Evolutionary conservation across 2,888 invertebrate species (phyloP).

Genomic region (Tachystola acroxantha): DNA sequence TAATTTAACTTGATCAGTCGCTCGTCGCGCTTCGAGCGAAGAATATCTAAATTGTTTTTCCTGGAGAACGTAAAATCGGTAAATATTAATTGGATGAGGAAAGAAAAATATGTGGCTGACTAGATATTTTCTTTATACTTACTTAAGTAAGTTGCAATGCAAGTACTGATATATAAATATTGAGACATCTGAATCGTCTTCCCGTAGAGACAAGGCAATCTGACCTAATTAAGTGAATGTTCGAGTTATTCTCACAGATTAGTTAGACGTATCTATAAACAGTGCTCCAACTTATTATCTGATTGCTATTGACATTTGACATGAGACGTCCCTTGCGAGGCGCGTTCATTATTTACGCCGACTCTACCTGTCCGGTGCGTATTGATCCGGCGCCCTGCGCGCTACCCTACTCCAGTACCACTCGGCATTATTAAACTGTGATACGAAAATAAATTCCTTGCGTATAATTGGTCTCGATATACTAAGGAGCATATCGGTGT

Average conservation of each 20-base stretch:
- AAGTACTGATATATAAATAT: no score
- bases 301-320: constrained; percentile 53
- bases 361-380: constrained; percentile 31
- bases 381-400: constrained; percentile 24
- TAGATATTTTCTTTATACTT: no score
- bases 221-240: neutral
- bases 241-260: neutral
- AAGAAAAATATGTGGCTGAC: no score
- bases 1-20: no score
- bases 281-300: constrained; percentile 11
- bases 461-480: constrained; percentile 9
- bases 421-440: constrained; percentile 20
- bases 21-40: no score
- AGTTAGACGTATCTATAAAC: neutral
- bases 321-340: constrained; percentile 31
- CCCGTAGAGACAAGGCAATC: neutral
- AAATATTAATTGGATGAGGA: no score
- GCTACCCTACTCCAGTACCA: constrained; percentile 10
- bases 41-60: no score
- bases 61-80: no score
- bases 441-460: constrained; percentile 22
- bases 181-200: no score
- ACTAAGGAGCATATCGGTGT: neutral
- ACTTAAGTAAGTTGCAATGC: no score
- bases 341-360: constrained; percentile 64